phyloP scores from a whole-genome alignment of 2,113 vertebrate genomes.

The Ammospiza nelsoni region DNA sequence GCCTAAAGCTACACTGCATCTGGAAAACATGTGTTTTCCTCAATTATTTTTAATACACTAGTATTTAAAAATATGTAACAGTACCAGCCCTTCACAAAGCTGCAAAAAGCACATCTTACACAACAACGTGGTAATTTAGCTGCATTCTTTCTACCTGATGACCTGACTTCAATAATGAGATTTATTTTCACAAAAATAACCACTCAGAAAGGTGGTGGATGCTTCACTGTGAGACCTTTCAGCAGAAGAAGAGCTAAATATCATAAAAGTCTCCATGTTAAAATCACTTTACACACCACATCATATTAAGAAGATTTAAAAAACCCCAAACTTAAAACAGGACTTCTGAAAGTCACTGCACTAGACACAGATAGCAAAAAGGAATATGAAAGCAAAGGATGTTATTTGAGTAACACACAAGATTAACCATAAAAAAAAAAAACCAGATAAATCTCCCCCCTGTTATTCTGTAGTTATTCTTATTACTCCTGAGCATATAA shows the following conservation, averaged over 20 bases:
- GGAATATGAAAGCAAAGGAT: neutral
- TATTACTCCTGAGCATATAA: neutral
- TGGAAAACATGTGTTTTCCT: neutral
- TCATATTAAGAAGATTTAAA: neutral
- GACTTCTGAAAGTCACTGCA: neutral
- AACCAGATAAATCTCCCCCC: neutral
- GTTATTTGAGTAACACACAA: neutral
- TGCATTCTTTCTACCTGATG: neutral
- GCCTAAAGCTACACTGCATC: neutral
- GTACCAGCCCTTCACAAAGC: neutral
- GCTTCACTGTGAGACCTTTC: neutral
- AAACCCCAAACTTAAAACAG: neutral
- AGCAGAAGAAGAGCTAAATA: neutral
- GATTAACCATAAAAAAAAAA: neutral
- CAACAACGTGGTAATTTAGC: accelerated
- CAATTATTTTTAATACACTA: neutral
- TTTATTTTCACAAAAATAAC: neutral
- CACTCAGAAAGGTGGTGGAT: neutral
- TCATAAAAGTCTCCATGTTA: neutral
- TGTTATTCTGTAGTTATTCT: neutral
- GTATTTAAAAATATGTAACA: neutral
- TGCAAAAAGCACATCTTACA: neutral
- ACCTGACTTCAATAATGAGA: neutral
- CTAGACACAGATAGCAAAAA: neutral
- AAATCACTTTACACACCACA: neutral